phyloP scores from a whole-genome alignment of 2,888 invertebrate species.

The Rhingia campestris region DNA sequence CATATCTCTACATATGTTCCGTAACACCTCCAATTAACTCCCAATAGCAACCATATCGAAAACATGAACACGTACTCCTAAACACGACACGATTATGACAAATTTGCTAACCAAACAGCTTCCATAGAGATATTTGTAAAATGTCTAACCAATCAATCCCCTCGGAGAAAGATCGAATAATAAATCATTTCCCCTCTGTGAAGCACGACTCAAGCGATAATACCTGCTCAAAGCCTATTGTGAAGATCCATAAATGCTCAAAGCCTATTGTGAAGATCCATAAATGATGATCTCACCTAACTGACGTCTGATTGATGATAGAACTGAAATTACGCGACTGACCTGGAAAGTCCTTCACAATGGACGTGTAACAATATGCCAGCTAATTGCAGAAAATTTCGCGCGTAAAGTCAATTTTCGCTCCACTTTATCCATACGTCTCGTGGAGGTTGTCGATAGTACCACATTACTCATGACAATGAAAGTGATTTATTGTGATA shows the following conservation, averaged over 20 bases:
- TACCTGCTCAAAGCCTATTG: not conserved
- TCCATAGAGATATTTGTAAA: constrained; percentile 2
- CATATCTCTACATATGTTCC: not conserved
- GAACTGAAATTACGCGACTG: constrained; percentile 32
- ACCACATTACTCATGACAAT: constrained; percentile 25
- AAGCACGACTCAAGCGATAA: not conserved
- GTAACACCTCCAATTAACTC: constrained; percentile 8
- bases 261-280: not conserved
- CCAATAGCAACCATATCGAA: not conserved
- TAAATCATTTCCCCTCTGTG: constrained; percentile 15
- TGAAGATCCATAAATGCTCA: not conserved
- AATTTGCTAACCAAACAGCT: constrained; percentile 30
- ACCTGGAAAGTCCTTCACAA: constrained; percentile 44
- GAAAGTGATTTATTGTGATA: constrained; percentile 60
- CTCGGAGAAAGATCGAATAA: not conserved
- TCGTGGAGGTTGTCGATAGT: not conserved
- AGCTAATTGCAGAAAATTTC: constrained; percentile 42
- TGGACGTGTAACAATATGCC: constrained; percentile 10
- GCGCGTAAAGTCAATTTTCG: constrained; percentile 17
- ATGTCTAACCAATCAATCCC: constrained; percentile 12
- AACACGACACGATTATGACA: constrained; percentile 20
- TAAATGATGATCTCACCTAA: constrained; percentile 11
- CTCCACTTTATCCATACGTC: not conserved
- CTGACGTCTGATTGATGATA: constrained; percentile 38
- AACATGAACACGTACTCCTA: not conserved